Evolutionary conservation across 2,113 vertebrate species (phyloP), one percentile per base, ranked within the genome.

Genomic region (Eidolon helvum): DNA sequence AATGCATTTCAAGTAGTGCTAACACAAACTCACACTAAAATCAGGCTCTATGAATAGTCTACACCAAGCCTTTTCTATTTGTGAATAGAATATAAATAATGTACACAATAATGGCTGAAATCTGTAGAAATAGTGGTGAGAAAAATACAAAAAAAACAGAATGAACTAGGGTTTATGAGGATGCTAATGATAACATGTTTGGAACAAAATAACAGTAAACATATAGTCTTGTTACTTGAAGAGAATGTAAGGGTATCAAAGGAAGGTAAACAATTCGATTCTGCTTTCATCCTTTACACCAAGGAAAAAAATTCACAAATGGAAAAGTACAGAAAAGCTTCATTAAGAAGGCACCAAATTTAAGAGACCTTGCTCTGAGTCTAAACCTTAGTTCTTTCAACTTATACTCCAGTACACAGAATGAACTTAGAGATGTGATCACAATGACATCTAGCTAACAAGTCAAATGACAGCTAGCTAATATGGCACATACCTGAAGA

Each of bases 51-150:
- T 45, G 24, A 55, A 45, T 79, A 90, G n/a, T 90, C 26, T 33
- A 30, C 40, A 77, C 5, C 50, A 75, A 50, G 16, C 43, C 33
- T 59, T 61, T 93, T 83, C 8, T 38, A 80, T 74, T 28, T 87
- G 5, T 57, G 5, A 82, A 87, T 28, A 33, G 24, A 87, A 82
- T 68, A 48, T 48, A 65, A 66, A 77, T 4, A 88, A 4, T 69
- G 92, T 75, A 38, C 93, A 96, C 96, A 98, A 91, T 24, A 95
- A 92, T 90, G 96, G 94, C 72, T 75, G 87, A 95, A 75, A 97
- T 83, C 94, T 98, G 96, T 68, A n/a, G 84, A 69, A 19, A 97
- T 33, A 30, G 65, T 71, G 78, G 96, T 97, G 95, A 97, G 96
- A 59, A 85, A 84, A 71, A 35, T 53, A 71, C 50, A 50, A 50